These are phyloP conservation scores for Acanthis flammea DNA, from an alignment of 2,797 vertebrate species.

Conservation along the genomic window DNA sequence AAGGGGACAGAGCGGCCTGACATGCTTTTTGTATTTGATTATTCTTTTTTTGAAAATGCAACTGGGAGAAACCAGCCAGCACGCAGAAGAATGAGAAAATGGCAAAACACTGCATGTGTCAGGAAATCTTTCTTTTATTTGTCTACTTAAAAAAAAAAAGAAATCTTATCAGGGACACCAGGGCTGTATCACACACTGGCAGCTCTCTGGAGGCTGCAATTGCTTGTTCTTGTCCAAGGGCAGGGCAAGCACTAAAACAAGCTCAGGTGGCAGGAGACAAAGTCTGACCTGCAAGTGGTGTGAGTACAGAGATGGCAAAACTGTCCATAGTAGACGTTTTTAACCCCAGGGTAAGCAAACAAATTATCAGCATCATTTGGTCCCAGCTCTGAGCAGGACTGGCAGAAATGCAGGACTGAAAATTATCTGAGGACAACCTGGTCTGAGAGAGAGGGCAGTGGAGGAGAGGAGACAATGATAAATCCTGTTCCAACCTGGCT, in stretches of 20 bases:
- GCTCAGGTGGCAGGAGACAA: not conserved
- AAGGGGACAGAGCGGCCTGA: not conserved
- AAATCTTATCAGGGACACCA: not conserved
- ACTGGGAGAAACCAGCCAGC: not conserved
- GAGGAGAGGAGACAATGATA: not conserved
- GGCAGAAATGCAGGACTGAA: not conserved
- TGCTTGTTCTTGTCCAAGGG: not conserved
- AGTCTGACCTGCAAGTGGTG: not conserved
- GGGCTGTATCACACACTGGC: not conserved
- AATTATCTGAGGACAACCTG: not conserved
- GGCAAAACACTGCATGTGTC: not conserved
- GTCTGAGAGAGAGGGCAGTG: not conserved
- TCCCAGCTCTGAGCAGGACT: not conserved
- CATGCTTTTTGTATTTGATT: not conserved
- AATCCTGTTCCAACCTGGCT: not conserved
- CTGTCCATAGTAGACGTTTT: rapidly evolving
- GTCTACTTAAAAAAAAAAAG: not conserved
- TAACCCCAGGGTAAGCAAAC: not conserved
- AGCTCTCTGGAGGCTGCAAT: not conserved
- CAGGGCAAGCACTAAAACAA: not conserved
- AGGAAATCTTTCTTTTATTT: not conserved
- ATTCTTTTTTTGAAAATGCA: not conserved
- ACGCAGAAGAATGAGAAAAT: not conserved
- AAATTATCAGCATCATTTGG: not conserved
- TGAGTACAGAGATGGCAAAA: not conserved